Conservation (phyloP, 1,140 invertebrate genomes). For the Elymnias hypermnestra region DNA sequence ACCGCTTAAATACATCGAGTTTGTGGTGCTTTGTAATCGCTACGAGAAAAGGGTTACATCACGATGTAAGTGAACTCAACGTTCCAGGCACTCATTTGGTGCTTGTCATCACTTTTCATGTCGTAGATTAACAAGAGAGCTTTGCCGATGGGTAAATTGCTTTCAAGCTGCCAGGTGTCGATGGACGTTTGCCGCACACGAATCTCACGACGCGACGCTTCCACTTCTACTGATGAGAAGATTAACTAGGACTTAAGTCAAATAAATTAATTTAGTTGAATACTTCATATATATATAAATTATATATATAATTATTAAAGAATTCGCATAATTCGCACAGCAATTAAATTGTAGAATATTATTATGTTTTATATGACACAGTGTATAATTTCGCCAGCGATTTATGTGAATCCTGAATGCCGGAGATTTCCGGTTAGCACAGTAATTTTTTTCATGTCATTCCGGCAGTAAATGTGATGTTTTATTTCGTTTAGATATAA, state of each 20-base stretch:
- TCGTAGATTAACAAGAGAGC: conserved; percentile 50
- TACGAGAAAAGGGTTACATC: conserved; percentile 27
- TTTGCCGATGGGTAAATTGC: conserved; percentile 50
- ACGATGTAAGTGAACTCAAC: conserved; percentile 26
- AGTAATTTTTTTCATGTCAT: conserved; percentile 40
- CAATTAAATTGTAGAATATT: conserved; percentile 24
- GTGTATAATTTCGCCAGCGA: conserved; percentile 42
- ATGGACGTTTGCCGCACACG: conserved; percentile 41
- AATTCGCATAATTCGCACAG: conserved; percentile 61
- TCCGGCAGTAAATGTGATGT: conserved; percentile 28
- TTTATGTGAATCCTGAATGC: conserved; percentile 70
- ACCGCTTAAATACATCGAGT: background rate
- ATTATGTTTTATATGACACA: conserved; percentile 14
- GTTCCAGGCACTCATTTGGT: conserved; percentile 24
- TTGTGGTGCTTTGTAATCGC: background rate
- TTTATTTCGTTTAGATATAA: conserved; percentile 28
- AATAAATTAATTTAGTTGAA: too few relatives aligned
- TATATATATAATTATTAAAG: conserved; percentile 6
- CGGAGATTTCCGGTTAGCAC: conserved; percentile 31
- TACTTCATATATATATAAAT: too few relatives aligned
- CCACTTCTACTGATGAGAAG: conserved; percentile 15
- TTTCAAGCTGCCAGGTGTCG: conserved; percentile 49
- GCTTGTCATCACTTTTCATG: conserved; percentile 55
- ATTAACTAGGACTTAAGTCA: too few relatives aligned
- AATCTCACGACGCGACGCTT: conserved; percentile 9